Base-by-base conservation (phyloP, 2,888 invertebrate species). In the Oscheius onirici region DNA sequence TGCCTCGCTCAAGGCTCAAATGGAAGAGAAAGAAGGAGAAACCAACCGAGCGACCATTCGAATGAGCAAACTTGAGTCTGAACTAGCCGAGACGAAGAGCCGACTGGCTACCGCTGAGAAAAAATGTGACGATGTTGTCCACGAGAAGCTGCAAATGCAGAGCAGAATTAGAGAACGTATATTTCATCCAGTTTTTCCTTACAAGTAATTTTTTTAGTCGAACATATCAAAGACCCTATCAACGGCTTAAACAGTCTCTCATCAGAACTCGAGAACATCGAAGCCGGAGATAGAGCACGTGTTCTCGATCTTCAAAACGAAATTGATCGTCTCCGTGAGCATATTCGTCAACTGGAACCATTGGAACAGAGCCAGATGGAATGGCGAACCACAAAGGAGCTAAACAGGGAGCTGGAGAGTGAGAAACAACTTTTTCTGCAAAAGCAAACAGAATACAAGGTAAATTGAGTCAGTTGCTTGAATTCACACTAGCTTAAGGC, bases 61-160 rank as follows among this genome's bases (percentile, higher is more conserved):
- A n/a, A 20, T 71, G 26, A 41, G 49, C 17, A 71, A 71, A 52
- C 55, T 66, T 22, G 70, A 70, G 26, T 49, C 54, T 13, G 70
- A 70, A 34, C 24, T 70, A 13, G 63, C 41, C 8, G 70, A 70
- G 17, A 55, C 55, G n/a, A 70, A 70, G 40, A 44, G 52, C 8
- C 34, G 43, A 5, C 41, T 70, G 40, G 63, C 55, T 17, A 24
- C 34, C 13, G 43, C 70, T 43, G 70, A 70, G 22, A 61, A 52
- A 52, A 70, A 70, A 28, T 46, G 15, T 26, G 61, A 61, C 13
- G 63, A 70, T 41, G 41, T 34, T 20, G 61, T 70, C 5, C 52
- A 51, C 52, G 70, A 70, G 44, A 70, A 70, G 22, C 20, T 70
- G n/a, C 49, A 63, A 17, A 15, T 70, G n/a, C 52, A 70, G 44